These are phyloP conservation scores for Cephus runcator DNA, from an alignment of 2,888 invertebrate genomes.

Conservation along the genomic window DNA sequence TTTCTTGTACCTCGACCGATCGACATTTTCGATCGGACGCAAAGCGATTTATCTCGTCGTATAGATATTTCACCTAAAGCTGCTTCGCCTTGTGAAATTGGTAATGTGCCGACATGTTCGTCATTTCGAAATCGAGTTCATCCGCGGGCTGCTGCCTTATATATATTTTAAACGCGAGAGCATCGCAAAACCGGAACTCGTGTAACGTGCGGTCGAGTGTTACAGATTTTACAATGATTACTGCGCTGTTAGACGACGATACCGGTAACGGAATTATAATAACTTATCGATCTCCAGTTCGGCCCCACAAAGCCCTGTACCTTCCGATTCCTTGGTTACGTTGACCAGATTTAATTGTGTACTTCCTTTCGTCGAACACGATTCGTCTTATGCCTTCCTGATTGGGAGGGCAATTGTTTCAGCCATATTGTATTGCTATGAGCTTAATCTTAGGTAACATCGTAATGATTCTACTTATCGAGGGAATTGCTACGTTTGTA, in stretches of 20 bases:
- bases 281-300: conserved; percentile 30
- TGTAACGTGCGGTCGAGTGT: conserved; percentile 26
- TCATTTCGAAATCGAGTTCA: neutral
- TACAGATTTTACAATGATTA: conserved; percentile 39
- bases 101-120: neutral
- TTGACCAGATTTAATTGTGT: conserved; percentile 31
- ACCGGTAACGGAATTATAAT: conserved; percentile 38
- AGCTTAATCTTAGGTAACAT: neutral
- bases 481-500: neutral
- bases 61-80: neutral
- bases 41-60: neutral
- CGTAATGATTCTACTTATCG: neutral
- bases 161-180: neutral
- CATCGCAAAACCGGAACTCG: neutral
- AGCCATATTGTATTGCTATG: conserved; percentile 21
- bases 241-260: conserved; percentile 32
- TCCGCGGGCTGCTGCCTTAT: neutral
- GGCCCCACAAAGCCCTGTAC: conserved; percentile 23
- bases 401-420: conserved; percentile 38
- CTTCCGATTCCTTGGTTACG: conserved; percentile 8
- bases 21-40: neutral
- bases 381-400: conserved; percentile 5
- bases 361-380: conserved; percentile 21
- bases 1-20: neutral
- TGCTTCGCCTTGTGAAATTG: neutral